A percentile compares a stretch with the other conserved stretches of the same genome.
Conservation (phyloP, 2,888 invertebrate species). For the Epsilonema sp. region DNA sequence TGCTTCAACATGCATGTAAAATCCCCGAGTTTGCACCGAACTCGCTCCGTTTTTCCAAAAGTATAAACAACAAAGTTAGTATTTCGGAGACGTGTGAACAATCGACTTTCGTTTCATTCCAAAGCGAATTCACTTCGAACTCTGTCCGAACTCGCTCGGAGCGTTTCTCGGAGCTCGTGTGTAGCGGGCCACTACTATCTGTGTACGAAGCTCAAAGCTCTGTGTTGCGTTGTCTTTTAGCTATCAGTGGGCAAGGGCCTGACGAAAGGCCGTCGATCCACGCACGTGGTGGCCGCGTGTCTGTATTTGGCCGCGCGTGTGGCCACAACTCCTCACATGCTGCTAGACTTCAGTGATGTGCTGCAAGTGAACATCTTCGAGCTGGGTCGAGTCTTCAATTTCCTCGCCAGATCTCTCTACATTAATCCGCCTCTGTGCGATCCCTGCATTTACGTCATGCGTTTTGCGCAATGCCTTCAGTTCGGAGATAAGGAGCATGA, state of each 20-base stretch:
- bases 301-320: constrained; percentile 88
- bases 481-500: constrained; percentile 70
- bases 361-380: constrained; percentile 79
- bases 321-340: constrained; percentile 77
- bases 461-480: constrained; percentile 78
- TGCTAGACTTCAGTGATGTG: constrained; percentile 94
- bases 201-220: no score
- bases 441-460: constrained; percentile 80
- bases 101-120: no score
- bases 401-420: constrained; percentile 64
- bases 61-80: no score
- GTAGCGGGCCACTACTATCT: no score
- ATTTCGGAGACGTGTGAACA: no score
- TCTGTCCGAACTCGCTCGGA: no score
- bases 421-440: constrained; percentile 47
- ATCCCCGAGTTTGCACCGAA: no score
- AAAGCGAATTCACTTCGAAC: no score
- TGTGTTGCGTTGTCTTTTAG: constrained; percentile 83
- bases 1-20: no score
- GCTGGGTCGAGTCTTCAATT: constrained; percentile 73
- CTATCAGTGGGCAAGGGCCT: constrained; percentile 55
- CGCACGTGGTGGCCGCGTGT: constrained; percentile 83
- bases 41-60: no score
- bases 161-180: no score
- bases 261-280: constrained; percentile 70